Percentiles rank a stretch among this genome's conserved stretches.
These are phyloP conservation scores for Ophraella communa DNA, from an alignment of 2,888 invertebrate genomes.

Conservation along the genomic window DNA sequence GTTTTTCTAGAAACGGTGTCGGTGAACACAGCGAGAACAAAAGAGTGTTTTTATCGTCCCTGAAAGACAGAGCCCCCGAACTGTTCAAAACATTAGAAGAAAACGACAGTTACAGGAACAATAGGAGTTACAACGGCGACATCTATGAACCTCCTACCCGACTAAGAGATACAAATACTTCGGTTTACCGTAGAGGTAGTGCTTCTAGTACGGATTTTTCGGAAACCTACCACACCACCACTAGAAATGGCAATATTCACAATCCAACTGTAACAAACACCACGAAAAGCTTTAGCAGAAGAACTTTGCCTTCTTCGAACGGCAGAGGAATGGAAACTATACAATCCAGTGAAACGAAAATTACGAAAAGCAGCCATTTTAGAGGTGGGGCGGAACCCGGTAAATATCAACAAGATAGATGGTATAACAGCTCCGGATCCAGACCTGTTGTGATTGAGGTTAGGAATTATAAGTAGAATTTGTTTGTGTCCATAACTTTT, in stretches of 20 bases:
- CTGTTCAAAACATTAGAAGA: slow-evolving; percentile 74
- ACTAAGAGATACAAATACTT: slow-evolving; percentile 54
- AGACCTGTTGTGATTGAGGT: slow-evolving; percentile 70
- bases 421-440: slow-evolving; percentile 51
- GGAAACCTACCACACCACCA: slow-evolving; percentile 74
- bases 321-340: slow-evolving; percentile 72
- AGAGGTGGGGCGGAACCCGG: slow-evolving; percentile 34
- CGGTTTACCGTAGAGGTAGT: slow-evolving; percentile 67
- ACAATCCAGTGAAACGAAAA: slow-evolving; percentile 73
- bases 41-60: slow-evolving; percentile 71
- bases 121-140: slow-evolving; percentile 52
- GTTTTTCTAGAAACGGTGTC: slow-evolving; percentile 66
- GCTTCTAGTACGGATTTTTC: slow-evolving; percentile 75
- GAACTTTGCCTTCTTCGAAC: slow-evolving; percentile 69
- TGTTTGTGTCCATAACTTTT: slow-evolving; percentile 31
- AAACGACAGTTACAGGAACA: slow-evolving; percentile 56
- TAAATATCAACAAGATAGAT: slow-evolving; percentile 64
- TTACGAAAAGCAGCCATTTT: slow-evolving; percentile 64
- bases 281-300: slow-evolving; percentile 73
- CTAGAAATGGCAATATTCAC: slow-evolving; percentile 70
- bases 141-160: slow-evolving; percentile 60
- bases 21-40: slow-evolving; percentile 59
- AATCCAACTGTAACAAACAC: slow-evolving; percentile 75
- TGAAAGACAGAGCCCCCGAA: slow-evolving; percentile 75
- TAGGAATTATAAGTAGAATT: slow-evolving; percentile 54